These are phyloP conservation scores for Pseudochirops corinnae DNA, from an alignment of 2,797 vertebrate genomes.

Conservation along the genomic window DNA sequence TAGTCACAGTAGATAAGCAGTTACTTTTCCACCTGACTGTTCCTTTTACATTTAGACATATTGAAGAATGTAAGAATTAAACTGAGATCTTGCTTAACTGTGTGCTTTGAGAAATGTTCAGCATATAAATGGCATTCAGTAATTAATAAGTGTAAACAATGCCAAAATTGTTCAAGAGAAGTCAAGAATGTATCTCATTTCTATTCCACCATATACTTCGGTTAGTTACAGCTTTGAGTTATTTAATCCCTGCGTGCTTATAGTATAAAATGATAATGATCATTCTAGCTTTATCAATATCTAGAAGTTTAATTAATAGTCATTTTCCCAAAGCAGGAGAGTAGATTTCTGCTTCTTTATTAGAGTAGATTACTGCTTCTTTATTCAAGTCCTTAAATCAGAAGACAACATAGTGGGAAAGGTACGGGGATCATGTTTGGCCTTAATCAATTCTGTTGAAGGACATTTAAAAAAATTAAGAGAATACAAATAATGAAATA, in stretches of 20 bases:
- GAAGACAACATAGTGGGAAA: slow-evolving; percentile 31
- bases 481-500: not conserved
- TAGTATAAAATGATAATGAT: slow-evolving; percentile 56
- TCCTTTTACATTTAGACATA: slow-evolving; percentile 42
- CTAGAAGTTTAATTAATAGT: slow-evolving; percentile 57
- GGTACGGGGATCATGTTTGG: slow-evolving; percentile 4
- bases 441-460: not conserved
- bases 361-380: slow-evolving; percentile 21
- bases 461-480: not conserved
- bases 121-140: slow-evolving; percentile 31
- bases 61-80: slow-evolving; percentile 44
- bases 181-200: not conserved
- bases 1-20: not conserved
- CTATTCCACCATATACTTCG: not conserved
- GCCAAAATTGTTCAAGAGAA: not conserved
- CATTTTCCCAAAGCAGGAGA: slow-evolving; percentile 28
- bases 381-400: not conserved
- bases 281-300: slow-evolving; percentile 47
- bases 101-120: slow-evolving; percentile 30
- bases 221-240: not conserved
- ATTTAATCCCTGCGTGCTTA: not conserved
- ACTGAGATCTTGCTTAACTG: slow-evolving; percentile 36
- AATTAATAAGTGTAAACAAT: slow-evolving; percentile 39
- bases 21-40: not conserved
- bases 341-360: no score